phyloP scores from a whole-genome alignment of 2,113 vertebrate species.

The Onychorhynchus coronatus region DNA sequence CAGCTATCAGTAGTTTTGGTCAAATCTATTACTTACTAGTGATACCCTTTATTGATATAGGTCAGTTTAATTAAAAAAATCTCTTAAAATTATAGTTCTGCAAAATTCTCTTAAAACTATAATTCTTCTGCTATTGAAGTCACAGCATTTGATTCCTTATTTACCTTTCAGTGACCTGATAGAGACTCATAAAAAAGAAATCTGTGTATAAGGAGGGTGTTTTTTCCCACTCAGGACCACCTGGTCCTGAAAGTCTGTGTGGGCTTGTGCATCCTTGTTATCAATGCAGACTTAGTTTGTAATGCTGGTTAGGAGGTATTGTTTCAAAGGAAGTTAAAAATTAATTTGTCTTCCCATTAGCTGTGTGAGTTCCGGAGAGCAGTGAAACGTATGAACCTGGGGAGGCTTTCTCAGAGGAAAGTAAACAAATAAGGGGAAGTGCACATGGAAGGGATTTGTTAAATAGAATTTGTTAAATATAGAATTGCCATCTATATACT shows the following conservation, averaged over 20 bases:
- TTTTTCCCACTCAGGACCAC: neutral
- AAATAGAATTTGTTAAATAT: neutral
- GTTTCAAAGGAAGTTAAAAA: neutral
- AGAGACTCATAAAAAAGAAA: neutral
- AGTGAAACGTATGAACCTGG: neutral
- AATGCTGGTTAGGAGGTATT: neutral
- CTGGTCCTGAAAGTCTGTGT: neutral
- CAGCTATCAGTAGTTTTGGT: neutral
- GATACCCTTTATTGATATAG: neutral
- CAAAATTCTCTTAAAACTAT: neutral
- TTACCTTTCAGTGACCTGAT: neutral
- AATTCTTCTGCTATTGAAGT: neutral
- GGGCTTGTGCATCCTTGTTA: neutral
- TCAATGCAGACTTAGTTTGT: neutral
- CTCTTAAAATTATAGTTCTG: neutral
- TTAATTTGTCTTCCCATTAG: neutral
- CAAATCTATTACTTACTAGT: neutral
- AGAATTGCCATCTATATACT: neutral
- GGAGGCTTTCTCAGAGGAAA: neutral
- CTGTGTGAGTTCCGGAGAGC: neutral
- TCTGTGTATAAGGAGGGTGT: neutral
- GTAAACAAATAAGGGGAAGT: neutral
- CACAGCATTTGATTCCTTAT: neutral
- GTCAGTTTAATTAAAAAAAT: neutral
- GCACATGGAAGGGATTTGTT: neutral